A percentile compares a stretch with the other conserved stretches of the same genome.
Conservation (phyloP, 2,888 invertebrate genomes). For the Trachelus iudaicus region DNA sequence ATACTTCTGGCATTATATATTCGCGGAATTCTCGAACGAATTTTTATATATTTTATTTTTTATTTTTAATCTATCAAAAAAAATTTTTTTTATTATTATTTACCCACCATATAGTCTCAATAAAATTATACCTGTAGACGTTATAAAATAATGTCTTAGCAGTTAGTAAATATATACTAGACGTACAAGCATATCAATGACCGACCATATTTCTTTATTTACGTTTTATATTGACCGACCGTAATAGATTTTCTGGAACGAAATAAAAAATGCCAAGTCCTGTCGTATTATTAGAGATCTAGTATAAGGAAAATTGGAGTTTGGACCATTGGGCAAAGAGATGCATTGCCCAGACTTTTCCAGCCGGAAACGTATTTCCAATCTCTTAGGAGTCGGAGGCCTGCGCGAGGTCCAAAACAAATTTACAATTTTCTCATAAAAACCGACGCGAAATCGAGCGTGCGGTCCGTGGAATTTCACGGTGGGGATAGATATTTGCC, state of each 20-base stretch:
- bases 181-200: not conserved
- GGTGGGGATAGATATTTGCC: not conserved
- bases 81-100: not conserved
- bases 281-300: not conserved
- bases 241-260: not conserved
- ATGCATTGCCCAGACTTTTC: slow-evolving; percentile 25
- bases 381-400: slow-evolving; percentile 27
- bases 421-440: slow-evolving; percentile 44
- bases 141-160: not conserved
- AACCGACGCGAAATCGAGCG: not conserved
- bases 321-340: slow-evolving; percentile 47
- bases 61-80: not conserved
- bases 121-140: not conserved
- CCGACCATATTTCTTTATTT: not conserved
- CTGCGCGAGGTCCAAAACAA: slow-evolving; percentile 28
- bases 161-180: not conserved
- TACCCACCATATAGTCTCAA: not conserved
- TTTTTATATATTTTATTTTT: not conserved
- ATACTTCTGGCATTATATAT: not conserved
- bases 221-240: not conserved
- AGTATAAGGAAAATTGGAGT: slow-evolving; percentile 24
- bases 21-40: not conserved
- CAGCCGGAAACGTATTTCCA: slow-evolving; percentile 26
- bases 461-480: not conserved
- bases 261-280: not conserved